Evolutionary conservation across 2,888 invertebrate genomes (phyloP).

Genomic region (Drosophila ezoana): DNA sequence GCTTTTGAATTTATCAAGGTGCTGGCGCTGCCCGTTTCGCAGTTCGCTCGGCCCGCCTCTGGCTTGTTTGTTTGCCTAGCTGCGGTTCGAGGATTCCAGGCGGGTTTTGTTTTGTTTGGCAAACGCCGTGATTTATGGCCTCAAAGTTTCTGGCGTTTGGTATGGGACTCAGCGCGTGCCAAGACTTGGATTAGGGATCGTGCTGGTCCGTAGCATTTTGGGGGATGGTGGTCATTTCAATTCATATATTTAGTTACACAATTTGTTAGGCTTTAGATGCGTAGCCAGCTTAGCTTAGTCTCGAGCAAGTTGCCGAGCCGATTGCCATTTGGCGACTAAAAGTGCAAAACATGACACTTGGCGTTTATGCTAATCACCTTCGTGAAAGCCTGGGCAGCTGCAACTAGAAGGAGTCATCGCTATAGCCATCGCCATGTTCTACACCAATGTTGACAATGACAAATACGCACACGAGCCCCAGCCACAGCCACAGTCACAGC

Average conservation of each 20-base stretch:
- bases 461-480: conserved; percentile 82
- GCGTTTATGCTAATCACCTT: conserved; percentile 85
- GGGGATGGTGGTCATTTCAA: conserved; percentile 53
- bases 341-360: conserved; percentile 78
- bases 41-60: conserved; percentile 12
- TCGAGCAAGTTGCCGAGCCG: conserved; percentile 12
- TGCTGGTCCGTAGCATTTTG: conserved; percentile 16
- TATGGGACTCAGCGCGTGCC: conserved; percentile 70
- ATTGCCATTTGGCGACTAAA: conserved; percentile 50
- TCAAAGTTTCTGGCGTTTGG: conserved; percentile 73
- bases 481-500: conserved; percentile 2
- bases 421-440: conserved; percentile 63
- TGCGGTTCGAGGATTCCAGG: conserved; percentile 60
- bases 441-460: conserved; percentile 85
- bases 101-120: conserved; percentile 72
- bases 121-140: conserved; percentile 83
- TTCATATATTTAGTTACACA: conserved; percentile 50
- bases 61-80: conserved; percentile 62
- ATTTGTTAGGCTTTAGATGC: conserved; percentile 65
- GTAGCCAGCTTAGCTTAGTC: conserved; percentile 43
- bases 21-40: conserved; percentile 46
- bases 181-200: conserved; percentile 62
- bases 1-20: conserved; percentile 80
- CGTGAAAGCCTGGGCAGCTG: conserved; percentile 83
- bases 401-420: conserved; percentile 47